phyloP scores from a whole-genome alignment of 2,113 vertebrate species.

The Daphoenositta chrysoptera region DNA sequence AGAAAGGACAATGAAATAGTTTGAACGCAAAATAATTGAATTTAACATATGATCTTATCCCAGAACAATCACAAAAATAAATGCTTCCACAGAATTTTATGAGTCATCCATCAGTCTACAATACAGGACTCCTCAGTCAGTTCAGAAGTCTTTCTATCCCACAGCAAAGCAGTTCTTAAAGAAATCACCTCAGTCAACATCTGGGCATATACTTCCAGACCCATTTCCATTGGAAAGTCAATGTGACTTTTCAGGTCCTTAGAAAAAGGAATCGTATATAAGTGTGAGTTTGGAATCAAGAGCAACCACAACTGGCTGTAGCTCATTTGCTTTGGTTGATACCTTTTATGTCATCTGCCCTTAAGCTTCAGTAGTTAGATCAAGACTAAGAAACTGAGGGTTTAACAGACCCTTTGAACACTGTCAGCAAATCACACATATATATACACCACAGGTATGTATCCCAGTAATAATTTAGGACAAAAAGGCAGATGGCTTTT shows the following conservation, averaged over 20 bases:
- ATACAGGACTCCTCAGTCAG: background rate
- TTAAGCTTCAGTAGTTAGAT: background rate
- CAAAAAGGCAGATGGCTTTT: background rate
- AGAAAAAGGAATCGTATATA: background rate
- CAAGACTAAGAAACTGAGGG: background rate
- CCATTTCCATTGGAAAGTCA: background rate
- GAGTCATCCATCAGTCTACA: background rate
- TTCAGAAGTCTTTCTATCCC: background rate
- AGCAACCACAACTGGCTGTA: background rate
- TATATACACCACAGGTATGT: background rate
- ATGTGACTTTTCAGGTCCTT: background rate
- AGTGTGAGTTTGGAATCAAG: background rate
- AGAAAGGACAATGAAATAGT: background rate
- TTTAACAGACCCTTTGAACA: background rate
- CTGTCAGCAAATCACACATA: background rate
- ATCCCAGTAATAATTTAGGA: background rate
- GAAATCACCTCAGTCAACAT: background rate
- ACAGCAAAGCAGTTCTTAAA: background rate
- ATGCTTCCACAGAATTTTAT: background rate
- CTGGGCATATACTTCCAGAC: background rate
- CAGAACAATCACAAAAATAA: background rate
- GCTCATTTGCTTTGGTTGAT: background rate
- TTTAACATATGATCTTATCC: background rate
- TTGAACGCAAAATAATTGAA: background rate
- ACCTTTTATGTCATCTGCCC: background rate